Evolutionary conservation across 1,140 invertebrate genomes (phyloP).

Genomic region (Adelges cooleyi): DNA sequence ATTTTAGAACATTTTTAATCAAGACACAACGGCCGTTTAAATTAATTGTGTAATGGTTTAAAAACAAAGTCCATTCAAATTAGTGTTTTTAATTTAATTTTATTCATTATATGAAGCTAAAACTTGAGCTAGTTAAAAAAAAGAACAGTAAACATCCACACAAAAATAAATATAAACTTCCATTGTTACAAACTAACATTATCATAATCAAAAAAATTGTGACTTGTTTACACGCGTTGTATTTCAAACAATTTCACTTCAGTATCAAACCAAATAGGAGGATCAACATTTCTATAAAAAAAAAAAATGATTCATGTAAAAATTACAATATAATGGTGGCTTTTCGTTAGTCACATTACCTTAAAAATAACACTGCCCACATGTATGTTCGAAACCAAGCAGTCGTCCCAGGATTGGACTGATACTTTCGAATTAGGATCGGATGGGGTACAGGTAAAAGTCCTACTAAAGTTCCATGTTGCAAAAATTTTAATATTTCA

Average conservation of each 20-base stretch:
- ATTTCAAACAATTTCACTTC: constrained; percentile 98
- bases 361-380: constrained; percentile 98
- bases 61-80: no score
- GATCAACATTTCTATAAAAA: constrained; percentile 79
- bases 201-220: no score
- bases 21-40: no score
- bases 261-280: constrained; percentile 98
- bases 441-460: constrained; percentile 97
- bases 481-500: constrained; percentile 97
- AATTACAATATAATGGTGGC: no score
- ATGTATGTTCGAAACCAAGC: constrained; percentile 99
- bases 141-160: no score
- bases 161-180: no score
- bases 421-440: constrained; percentile 96
- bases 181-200: no score
- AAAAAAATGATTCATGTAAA: neutral
- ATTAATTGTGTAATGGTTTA: no score
- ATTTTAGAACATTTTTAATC: no score
- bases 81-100: no score
- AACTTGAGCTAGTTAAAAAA: no score
- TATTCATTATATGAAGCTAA: no score
- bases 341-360: constrained; percentile 42
- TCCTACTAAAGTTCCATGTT: constrained; percentile 96
- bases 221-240: constrained; percentile 59
- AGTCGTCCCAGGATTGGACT: constrained; percentile 94